phyloP scores from a whole-genome alignment of 2,113 vertebrate species.

The Aptenodytes forsteri region DNA sequence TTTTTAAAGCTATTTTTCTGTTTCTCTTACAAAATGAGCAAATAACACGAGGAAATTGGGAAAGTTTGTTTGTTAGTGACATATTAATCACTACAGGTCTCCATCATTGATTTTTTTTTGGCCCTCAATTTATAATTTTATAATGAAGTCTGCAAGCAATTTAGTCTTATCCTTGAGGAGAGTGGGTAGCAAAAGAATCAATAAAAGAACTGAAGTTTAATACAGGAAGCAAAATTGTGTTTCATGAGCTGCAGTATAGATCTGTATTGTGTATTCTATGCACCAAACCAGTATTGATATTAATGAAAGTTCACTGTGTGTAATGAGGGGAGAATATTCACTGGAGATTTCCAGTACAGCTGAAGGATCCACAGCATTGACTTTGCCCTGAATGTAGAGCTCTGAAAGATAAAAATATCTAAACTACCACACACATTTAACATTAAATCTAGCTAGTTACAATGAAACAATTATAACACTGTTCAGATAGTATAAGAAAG shows the following conservation, averaged over 20 bases:
- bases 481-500: not conserved
- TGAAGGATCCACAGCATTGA: not conserved
- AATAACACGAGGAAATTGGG: not conserved
- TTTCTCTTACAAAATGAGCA: not conserved
- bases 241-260: not conserved
- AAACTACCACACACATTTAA: not conserved
- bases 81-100: not conserved
- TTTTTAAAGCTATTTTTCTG: not conserved
- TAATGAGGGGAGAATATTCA: not conserved
- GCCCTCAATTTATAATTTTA: not conserved
- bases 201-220: not conserved
- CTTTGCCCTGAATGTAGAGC: not conserved
- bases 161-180: constrained; percentile 3
- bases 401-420: not conserved
- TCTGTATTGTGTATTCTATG: not conserved
- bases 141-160: not conserved
- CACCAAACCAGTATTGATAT: not conserved
- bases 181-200: not conserved
- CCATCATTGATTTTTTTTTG: not conserved
- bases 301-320: not conserved
- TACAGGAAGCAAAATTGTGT: not conserved
- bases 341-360: not conserved
- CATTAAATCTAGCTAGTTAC: not conserved
- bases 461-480: not conserved
- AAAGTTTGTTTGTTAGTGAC: not conserved